These are phyloP conservation scores for Steatocranus sp. DNA, from an alignment of 2,797 vertebrate genomes.

Conservation along the genomic window DNA sequence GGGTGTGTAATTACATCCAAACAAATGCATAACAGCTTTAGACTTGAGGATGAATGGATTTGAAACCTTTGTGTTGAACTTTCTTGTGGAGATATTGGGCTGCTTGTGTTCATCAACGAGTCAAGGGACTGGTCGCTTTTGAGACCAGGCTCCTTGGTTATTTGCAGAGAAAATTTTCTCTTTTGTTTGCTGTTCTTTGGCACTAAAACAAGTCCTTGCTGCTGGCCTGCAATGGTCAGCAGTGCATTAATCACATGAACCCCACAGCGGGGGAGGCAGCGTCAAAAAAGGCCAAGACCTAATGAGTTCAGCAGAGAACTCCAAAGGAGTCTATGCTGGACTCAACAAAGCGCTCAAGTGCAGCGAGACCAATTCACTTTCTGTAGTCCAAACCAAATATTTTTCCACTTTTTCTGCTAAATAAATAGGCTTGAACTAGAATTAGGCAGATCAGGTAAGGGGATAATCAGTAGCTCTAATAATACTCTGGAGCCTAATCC, in stretches of 20 bases:
- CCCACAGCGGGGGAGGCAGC: constrained; percentile 40
- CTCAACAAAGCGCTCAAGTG: constrained; percentile 26
- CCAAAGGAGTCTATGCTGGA: constrained; percentile 35
- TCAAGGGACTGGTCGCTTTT: constrained; percentile 14
- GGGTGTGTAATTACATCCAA: constrained; percentile 62
- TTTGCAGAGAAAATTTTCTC: constrained; percentile 64
- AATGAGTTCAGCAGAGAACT: constrained; percentile 63
- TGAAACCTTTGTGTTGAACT: constrained; percentile 37
- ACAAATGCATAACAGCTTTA: constrained; percentile 36
- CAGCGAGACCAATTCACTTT: constrained; percentile 38
- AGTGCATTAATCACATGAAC: constrained; percentile 69
- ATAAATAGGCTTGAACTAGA: constrained; percentile 59
- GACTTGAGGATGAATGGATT: constrained; percentile 38
- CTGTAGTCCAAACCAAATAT: constrained; percentile 46
- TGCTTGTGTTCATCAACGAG: constrained; percentile 24
- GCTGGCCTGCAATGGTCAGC: constrained; percentile 54
- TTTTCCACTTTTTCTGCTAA: constrained; percentile 56
- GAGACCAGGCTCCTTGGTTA: constrained; percentile 34
- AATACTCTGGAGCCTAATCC: constrained; percentile 83
- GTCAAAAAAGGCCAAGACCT: constrained; percentile 66
- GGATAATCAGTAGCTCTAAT: constrained; percentile 82
- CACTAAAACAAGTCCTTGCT: constrained; percentile 62
- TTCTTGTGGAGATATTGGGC: constrained; percentile 24
- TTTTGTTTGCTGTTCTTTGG: constrained; percentile 64
- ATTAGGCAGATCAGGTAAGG: constrained; percentile 74